phyloP scores from a whole-genome alignment of 2,888 invertebrate genomes.

The Chydorus sphaericus region DNA sequence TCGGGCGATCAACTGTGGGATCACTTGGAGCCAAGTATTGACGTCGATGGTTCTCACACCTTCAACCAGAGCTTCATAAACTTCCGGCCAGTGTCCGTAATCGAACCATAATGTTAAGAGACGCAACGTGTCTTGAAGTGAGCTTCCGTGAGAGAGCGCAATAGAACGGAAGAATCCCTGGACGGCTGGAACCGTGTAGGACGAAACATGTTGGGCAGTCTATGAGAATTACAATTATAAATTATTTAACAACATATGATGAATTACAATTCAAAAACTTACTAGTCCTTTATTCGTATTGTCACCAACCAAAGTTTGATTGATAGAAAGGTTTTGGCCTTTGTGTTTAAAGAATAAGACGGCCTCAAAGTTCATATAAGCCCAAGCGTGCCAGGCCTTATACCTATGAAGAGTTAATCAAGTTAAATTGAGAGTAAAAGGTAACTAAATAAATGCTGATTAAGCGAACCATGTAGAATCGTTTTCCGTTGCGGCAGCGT shows the following conservation, averaged over 20 bases:
- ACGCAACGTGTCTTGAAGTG: slow-evolving; percentile 90
- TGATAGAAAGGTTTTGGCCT: slow-evolving; percentile 13
- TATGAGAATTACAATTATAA: slow-evolving; percentile 8
- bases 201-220: slow-evolving; percentile 42
- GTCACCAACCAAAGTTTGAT: slow-evolving; percentile 19
- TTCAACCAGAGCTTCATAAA: slow-evolving; percentile 82
- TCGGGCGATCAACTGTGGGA: slow-evolving; percentile 94
- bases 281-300: slow-evolving; percentile 20
- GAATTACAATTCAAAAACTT: background rate
- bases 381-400: slow-evolving; percentile 97
- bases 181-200: slow-evolving; percentile 83
- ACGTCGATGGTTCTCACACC: slow-evolving; percentile 88
- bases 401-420: slow-evolving; percentile 35
- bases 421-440: slow-evolving; percentile 1
- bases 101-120: slow-evolving; percentile 95
- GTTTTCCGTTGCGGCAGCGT: slow-evolving; percentile 65
- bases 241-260: background rate
- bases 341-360: slow-evolving; percentile 50
- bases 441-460: slow-evolving; percentile 20
- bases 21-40: slow-evolving; percentile 93
- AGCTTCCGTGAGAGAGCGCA: slow-evolving; percentile 69
- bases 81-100: slow-evolving; percentile 84
- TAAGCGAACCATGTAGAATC: slow-evolving; percentile 56
- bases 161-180: slow-evolving; percentile 94
- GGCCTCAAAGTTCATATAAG: slow-evolving; percentile 95